These are phyloP conservation scores for Enteromius thamalakanensis DNA, from an alignment of 2,797 vertebrate species.

Conservation along the genomic window DNA sequence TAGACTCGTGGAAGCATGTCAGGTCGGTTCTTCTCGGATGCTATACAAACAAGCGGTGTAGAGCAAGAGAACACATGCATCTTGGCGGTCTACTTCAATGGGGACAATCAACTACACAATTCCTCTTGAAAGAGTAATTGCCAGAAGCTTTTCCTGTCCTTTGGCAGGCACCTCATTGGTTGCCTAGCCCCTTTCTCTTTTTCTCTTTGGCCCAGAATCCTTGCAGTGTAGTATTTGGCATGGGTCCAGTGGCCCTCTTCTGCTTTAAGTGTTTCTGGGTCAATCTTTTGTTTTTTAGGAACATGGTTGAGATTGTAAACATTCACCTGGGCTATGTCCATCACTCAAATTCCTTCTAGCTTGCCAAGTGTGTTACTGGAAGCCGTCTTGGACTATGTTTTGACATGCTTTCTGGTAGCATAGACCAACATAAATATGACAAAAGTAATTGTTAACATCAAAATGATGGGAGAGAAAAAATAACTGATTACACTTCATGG, in stretches of 20 bases:
- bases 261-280: constrained; percentile 56
- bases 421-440: constrained; percentile 19
- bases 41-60: constrained; percentile 55
- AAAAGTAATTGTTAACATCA: constrained; percentile 14
- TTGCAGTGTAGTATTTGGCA: constrained; percentile 55
- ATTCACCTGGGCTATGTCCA: constrained; percentile 47
- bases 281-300: constrained; percentile 53
- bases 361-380: constrained; percentile 48
- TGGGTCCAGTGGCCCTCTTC: constrained; percentile 27
- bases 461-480: constrained; percentile 11
- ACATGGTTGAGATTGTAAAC: constrained; percentile 39
- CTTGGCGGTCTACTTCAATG: constrained; percentile 60
- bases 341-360: constrained; percentile 47
- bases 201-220: constrained; percentile 61
- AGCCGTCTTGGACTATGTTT: constrained; percentile 50
- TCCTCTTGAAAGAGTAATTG: constrained; percentile 76
- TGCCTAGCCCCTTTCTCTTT: constrained; percentile 61
- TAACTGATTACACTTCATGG: not conserved
- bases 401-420: constrained; percentile 30
- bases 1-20: constrained; percentile 58
- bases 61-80: constrained; percentile 64
- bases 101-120: constrained; percentile 67
- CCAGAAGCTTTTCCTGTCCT: constrained; percentile 74
- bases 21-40: constrained; percentile 57
- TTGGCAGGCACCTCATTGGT: constrained; percentile 72